These are phyloP conservation scores for Scaptomyza montana DNA, from an alignment of 1,140 invertebrate species.

Conservation along the genomic window DNA sequence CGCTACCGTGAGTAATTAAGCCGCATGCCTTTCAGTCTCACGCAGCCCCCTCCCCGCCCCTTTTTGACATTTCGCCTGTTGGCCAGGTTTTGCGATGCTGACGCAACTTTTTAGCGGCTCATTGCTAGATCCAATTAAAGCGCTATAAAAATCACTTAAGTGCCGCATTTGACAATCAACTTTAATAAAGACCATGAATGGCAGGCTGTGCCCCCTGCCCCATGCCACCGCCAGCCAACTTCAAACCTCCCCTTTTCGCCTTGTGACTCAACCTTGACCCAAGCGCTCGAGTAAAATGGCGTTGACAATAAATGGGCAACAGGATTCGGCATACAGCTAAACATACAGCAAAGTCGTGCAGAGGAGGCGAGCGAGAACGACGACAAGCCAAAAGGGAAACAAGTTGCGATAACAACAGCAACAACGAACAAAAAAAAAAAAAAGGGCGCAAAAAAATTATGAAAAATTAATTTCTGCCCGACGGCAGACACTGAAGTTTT, in stretches of 20 bases:
- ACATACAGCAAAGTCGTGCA: constrained; percentile 12
- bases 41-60: neutral
- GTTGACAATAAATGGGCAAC: constrained; percentile 48
- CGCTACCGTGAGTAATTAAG: constrained; percentile 74
- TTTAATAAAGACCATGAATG: constrained; percentile 73
- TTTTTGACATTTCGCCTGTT: neutral
- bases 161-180: constrained; percentile 76
- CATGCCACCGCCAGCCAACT: neutral
- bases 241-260: neutral
- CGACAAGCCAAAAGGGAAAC: constrained; percentile 42
- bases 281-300: constrained; percentile 25
- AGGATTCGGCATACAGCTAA: constrained; percentile 55
- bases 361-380: neutral
- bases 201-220: constrained; percentile 1
- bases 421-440: constrained; percentile 40
- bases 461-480: constrained; percentile 82
- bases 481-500: constrained; percentile 59
- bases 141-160: constrained; percentile 79
- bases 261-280: constrained; percentile 69
- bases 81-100: constrained; percentile 7
- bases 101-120: constrained; percentile 8
- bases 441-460: constrained; percentile 79
- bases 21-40: constrained; percentile 57
- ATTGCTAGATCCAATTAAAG: constrained; percentile 67
- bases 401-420: constrained; percentile 75